Conservation (phyloP, 2,113 vertebrate genomes). For the Larimichthys crocea region DNA sequence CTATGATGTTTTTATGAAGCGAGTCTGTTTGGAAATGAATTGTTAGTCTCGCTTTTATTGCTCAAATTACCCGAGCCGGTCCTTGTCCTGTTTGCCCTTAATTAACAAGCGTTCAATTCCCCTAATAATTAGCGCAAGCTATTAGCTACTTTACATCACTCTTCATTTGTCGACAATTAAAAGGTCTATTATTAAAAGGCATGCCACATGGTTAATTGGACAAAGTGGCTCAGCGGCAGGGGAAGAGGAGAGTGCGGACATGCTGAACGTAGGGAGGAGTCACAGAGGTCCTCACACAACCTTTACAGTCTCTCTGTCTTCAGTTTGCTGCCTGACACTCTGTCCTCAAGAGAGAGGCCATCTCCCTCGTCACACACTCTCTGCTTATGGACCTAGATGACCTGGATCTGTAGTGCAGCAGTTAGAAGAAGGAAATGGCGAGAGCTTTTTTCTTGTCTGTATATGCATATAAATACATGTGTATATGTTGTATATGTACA, state of each 20-base stretch:
- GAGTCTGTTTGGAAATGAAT: slow-evolving; percentile 89
- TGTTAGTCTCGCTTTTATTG: slow-evolving; percentile 90
- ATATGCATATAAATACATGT: too few relatives aligned
- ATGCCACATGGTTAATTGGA: slow-evolving; percentile 87
- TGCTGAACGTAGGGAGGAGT: slow-evolving; percentile 34
- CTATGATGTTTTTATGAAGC: slow-evolving; percentile 86
- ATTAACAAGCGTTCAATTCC: slow-evolving; percentile 92
- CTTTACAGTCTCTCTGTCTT: slow-evolving; percentile 63
- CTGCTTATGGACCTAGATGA: slow-evolving; percentile 37
- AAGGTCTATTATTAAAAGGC: slow-evolving; percentile 91
- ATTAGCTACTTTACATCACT: slow-evolving; percentile 93
- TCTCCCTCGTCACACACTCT: slow-evolving; percentile 39
- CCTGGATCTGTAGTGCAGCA: slow-evolving; percentile 19
- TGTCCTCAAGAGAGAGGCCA: slow-evolving; percentile 46
- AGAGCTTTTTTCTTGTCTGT: background rate
- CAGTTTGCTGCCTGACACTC: slow-evolving; percentile 47
- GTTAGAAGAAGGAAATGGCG: background rate
- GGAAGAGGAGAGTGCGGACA: slow-evolving; percentile 34
- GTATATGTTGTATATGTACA: too few relatives aligned
- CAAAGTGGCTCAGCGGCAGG: slow-evolving; percentile 82
- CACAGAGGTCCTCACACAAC: slow-evolving; percentile 42
- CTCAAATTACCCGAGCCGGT: slow-evolving; percentile 88
- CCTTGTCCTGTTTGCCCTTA: slow-evolving; percentile 94
- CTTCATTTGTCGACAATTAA: slow-evolving; percentile 93
- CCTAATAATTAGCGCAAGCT: slow-evolving; percentile 93